Evolutionary conservation across 2,888 invertebrate genomes (phyloP), one percentile per base, ranked within the genome.

Genomic region (Dryomyza anilis): DNA sequence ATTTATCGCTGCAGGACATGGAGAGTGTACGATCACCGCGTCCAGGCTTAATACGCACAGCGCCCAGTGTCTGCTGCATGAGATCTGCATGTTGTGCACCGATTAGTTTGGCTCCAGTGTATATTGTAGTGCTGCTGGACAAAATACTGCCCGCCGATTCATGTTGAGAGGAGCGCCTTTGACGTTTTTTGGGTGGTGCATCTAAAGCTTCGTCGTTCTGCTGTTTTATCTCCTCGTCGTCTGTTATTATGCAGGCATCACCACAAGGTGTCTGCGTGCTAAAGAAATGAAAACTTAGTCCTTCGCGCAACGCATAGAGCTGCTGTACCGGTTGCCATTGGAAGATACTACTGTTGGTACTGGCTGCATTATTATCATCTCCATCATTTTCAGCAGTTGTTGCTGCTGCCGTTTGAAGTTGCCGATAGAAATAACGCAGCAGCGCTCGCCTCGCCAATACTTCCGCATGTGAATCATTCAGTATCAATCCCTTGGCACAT

Each of bases 391-490:
- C 59, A 10, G 27, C 8, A n/a, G n/a, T n/a, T 1, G 8, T 2
- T 23, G 8, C 7, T 3, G 62, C 53, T 25, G 70, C 67, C 21
- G 69, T 68, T 8, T 84, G 76, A 21, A 92, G 82, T 76, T 93
- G 87, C 61, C 88, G 81, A 72, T 92, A 90, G 2, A 94, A 78
- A 79, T 92, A 96, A 66, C 91, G 84, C 23, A 95, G 72, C 75
- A 97, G 93, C 0, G 90, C 91, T 73, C 97, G 86, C 72, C 96
- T 86, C 6, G 94, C 91, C 58, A 96, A 84, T 25, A 96, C 87
- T 85, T 98, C 97, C 1, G 96, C 95, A 84, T 98, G 97, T 43
- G 93, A 94, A 81, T 98, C 97, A 78, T 93, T 93, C 14, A 98
- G 75, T 67, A 92, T 85, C 73, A 88, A 87, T 1, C 95, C 95